Base-by-base conservation (phyloP, 2,113 vertebrate genomes). In the Epinephelus lanceolatus region DNA sequence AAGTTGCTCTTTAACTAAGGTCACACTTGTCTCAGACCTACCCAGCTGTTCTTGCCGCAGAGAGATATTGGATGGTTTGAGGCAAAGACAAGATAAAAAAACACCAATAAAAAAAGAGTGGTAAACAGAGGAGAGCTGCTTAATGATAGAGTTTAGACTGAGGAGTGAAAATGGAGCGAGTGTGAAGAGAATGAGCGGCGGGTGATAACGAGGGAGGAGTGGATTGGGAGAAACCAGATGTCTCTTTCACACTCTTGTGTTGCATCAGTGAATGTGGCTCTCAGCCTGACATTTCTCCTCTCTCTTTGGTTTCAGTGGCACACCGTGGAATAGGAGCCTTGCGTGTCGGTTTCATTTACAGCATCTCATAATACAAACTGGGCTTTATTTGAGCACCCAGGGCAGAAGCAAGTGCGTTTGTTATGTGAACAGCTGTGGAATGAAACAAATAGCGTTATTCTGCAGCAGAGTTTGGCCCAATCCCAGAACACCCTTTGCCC, bases 181-280 rank as follows among this genome's bases (percentile, higher is more conserved):
- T 10, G 75, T 3, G 21, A 76, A 73, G 68, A 78, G 66, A 87
- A 75, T 61, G 60, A 89, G 73, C 19, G 11, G 33, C 2, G 21
- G 76, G 25, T 53, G 66, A 66, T 55, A 77, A 60, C 13, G 77
- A 68, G 78, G 71, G 74, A 45, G 78, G 57, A 52, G 11, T 14
- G 49, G 65, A 80, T 81, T 27, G 3, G 63, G 51, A 81, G 85
- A 68, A 90, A 87, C 83, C 92, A 91, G 92, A 91, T 94, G 91
- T 92, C 92, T 94, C 92, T 91, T 92, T 91, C 78, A 93, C 62
- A 57, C 83, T 76, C 45, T 80, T 77, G 60, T 89, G 81, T 84
- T 81, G 72, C 59, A 80, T 78, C 71, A 63, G 27, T 85, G 80
- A 89, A 81, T 90, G 81, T 89, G 88, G 76, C 81, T 89, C 56